These are phyloP conservation scores for Diadegma fenestrale DNA, from an alignment of 2,888 invertebrate species.

Conservation along the genomic window DNA sequence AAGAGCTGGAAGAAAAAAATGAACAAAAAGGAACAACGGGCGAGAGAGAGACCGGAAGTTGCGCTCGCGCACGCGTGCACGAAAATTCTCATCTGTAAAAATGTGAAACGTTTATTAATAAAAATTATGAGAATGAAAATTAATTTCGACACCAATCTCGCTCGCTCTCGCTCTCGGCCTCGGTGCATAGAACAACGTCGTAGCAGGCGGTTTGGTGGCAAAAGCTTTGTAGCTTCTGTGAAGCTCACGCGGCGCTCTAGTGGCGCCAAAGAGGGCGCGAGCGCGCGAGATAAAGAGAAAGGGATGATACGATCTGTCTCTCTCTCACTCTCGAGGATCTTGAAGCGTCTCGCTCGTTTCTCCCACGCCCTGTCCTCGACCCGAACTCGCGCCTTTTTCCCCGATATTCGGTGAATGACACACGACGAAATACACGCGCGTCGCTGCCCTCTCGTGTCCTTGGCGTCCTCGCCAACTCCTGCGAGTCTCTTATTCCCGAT, in stretches of 20 bases:
- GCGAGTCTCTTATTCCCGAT: background rate
- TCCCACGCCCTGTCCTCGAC: constrained; percentile 34
- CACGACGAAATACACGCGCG: too few relatives aligned
- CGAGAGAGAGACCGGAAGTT: constrained; percentile 59
- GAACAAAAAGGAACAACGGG: constrained; percentile 23
- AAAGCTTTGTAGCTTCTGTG: constrained; percentile 57
- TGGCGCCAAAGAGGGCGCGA: constrained; percentile 57
- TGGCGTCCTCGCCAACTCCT: background rate
- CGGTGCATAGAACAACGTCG: too few relatives aligned
- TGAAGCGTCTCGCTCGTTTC: constrained; percentile 16
- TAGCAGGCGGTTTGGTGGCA: constrained; percentile 20
- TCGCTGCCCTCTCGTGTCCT: too few relatives aligned
- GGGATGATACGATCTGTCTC: constrained; percentile 39
- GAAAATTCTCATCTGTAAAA: background rate
- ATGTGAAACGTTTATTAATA: constrained; percentile 39
- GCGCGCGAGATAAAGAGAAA: constrained; percentile 43
- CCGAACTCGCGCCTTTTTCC: constrained; percentile 50
- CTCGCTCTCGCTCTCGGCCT: too few relatives aligned
- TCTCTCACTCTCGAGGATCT: too few relatives aligned
- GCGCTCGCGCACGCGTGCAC: background rate
- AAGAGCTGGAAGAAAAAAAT: constrained; percentile 19
- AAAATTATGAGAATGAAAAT: constrained; percentile 24
- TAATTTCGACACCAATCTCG: too few relatives aligned
- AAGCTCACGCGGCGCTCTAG: constrained; percentile 28
- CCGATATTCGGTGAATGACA: constrained; percentile 68